Evolutionary conservation across 2,113 vertebrate species (phyloP).

Genomic region (Apus apus): DNA sequence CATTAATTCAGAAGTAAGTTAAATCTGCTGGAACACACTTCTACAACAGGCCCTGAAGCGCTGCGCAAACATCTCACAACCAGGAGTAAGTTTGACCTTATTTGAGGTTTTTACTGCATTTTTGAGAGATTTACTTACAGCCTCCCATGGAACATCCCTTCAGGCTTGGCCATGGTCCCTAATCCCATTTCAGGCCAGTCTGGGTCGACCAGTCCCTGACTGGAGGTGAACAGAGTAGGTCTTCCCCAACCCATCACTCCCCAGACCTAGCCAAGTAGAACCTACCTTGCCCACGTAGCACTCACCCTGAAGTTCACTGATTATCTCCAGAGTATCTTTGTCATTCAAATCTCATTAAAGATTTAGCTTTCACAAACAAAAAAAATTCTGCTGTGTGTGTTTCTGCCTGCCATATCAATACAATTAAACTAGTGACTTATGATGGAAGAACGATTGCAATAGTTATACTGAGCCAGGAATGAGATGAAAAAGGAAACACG

Average conservation of each 20-base stretch:
- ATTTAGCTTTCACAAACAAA: not conserved
- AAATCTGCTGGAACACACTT: not conserved
- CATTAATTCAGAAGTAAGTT: not conserved
- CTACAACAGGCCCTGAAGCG: not conserved
- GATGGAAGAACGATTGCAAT: not conserved
- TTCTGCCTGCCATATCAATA: conserved; percentile 15
- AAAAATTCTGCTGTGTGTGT: not conserved
- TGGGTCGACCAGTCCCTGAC: not conserved
- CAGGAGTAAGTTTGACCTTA: not conserved
- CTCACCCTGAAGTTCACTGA: not conserved
- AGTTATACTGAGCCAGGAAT: not conserved
- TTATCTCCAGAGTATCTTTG: not conserved
- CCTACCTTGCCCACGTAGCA: not conserved
- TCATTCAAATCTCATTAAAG: not conserved
- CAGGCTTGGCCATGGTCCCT: not conserved
- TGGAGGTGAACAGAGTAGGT: not conserved
- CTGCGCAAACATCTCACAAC: not conserved
- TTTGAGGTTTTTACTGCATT: not conserved
- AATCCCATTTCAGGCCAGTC: not conserved
- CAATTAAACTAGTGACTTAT: not conserved
- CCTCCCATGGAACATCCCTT: not conserved
- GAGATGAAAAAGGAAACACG: not conserved
- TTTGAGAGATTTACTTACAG: not conserved
- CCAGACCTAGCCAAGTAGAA: not conserved
- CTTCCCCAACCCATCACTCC: rapidly evolving